Conservation (phyloP, 2,888 invertebrate genomes). For the Heliconius hortense region DNA sequence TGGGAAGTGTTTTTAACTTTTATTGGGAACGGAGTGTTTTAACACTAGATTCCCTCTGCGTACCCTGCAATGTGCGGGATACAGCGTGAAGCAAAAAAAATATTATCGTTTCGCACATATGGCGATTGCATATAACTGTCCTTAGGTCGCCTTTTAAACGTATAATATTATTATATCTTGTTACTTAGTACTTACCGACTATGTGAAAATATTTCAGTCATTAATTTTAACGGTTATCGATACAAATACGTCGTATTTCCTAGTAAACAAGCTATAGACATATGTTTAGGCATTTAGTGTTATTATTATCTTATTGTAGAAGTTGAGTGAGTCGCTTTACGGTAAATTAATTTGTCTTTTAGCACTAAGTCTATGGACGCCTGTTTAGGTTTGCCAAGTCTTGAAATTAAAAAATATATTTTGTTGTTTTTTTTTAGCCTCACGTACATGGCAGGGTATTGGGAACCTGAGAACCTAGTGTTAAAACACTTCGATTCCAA, state of each 20-base stretch:
- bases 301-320: slow-evolving; percentile 23
- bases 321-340: slow-evolving; percentile 12
- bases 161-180: background rate
- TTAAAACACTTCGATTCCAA: background rate
- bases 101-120: no score
- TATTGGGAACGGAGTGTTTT: no score
- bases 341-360: slow-evolving; percentile 32
- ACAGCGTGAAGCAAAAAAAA: no score
- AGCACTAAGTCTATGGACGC: slow-evolving; percentile 24
- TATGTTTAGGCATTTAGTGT: background rate
- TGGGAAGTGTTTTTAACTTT: no score
- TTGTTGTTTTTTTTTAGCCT: background rate
- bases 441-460: background rate
- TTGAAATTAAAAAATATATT: background rate
- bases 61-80: no score
- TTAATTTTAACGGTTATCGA: slow-evolving; percentile 19
- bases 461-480: background rate
- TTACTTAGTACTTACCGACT: background rate
- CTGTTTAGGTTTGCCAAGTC: background rate
- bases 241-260: slow-evolving; percentile 21
- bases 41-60: no score
- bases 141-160: background rate
- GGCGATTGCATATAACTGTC: background rate
- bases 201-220: slow-evolving; percentile 1
- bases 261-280: slow-evolving; percentile 21